Evolutionary conservation across 2,797 vertebrate genomes (phyloP), one percentile per base, ranked within the genome.

Genomic region (Taenioides sp.): DNA sequence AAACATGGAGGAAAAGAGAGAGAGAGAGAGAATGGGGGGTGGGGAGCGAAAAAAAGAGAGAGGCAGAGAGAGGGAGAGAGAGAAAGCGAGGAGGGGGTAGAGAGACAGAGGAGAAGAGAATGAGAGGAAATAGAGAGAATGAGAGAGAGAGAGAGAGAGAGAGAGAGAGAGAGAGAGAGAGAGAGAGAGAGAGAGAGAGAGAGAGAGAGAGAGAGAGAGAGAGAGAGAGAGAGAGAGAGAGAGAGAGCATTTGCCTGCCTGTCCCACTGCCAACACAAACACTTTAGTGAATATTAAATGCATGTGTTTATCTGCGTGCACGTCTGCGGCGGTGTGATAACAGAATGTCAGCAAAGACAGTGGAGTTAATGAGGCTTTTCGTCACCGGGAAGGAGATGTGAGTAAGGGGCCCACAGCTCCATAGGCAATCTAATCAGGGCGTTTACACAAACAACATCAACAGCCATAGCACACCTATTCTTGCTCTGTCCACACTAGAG

Each of bases 331-430:
- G 79, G 73, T 82, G 87, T 87, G 88, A 91, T 91, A 91, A 91
- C 88, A 88, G 87, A 88, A 91, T 90, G 90, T 90, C 88, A 89
- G 78, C 83, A 83, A 83, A 90, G 91, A 91, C 89, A 86, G 72
- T 73, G 70, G 82, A 87, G 87, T 84, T 91, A 91, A 90, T 90
- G 86, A 91, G 87, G 81, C 79, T 80, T 75, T 84, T 81, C 69
- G 75, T 77, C 76, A 80, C 68, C 69, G 81, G 77, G 67, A 80
- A 71, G 78, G 47, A 49, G 80, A 80, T 83, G 78, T 72, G 79
- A 85, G 75, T 74, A 75, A 75, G 76, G 73, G 78, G 82, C 79
- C 73, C 78, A 69, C 68, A 73, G 78, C 77, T 80, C 75, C 61
- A 68, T 72, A 70, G 74, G 71, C 68, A 73, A 69, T 73, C 72